Evolutionary conservation across 2,888 invertebrate species (phyloP).

Genomic region (Alsophila aescularia): DNA sequence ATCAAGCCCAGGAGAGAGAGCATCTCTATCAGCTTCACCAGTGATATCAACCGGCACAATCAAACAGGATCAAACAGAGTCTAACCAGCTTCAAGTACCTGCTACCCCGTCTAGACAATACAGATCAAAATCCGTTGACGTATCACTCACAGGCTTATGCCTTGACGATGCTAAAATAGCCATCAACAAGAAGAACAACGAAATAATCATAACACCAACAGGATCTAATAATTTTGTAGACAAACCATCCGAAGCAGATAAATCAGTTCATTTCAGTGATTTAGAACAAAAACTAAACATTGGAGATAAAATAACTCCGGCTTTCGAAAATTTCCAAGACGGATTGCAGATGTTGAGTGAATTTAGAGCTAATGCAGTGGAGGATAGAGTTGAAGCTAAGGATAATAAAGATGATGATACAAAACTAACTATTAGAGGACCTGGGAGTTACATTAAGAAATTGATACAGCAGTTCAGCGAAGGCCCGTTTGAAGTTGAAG

Average conservation of each 20-base stretch:
- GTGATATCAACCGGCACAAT: slow-evolving; percentile 62
- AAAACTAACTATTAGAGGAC: slow-evolving; percentile 73
- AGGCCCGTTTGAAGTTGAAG: slow-evolving; percentile 71
- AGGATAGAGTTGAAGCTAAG: slow-evolving; percentile 40
- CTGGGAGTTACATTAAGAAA: slow-evolving; percentile 78
- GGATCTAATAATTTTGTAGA: slow-evolving; percentile 56
- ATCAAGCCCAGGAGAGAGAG: slow-evolving; percentile 76
- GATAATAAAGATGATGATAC: slow-evolving; percentile 52
- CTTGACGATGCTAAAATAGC: slow-evolving; percentile 74
- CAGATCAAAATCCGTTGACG: slow-evolving; percentile 84
- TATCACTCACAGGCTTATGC: slow-evolving; percentile 67
- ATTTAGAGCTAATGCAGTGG: slow-evolving; percentile 48
- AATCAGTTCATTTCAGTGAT: slow-evolving; percentile 57
- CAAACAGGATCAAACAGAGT: slow-evolving; percentile 62
- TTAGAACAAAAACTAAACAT: slow-evolving; percentile 69
- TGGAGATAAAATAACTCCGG: slow-evolving; percentile 66
- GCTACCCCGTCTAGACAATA: slow-evolving; percentile 70
- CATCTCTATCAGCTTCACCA: slow-evolving; percentile 73
- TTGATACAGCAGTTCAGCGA: slow-evolving; percentile 81
- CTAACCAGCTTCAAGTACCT: slow-evolving; percentile 70
- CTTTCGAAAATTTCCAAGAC: slow-evolving; percentile 72
- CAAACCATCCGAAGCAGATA: slow-evolving; percentile 21
- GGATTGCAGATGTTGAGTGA: slow-evolving; percentile 66
- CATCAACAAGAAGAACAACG: slow-evolving; percentile 71
- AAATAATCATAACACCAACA: slow-evolving; percentile 75